Conservation (phyloP, 2,888 invertebrate genomes). For the Pterobdella sp. region DNA sequence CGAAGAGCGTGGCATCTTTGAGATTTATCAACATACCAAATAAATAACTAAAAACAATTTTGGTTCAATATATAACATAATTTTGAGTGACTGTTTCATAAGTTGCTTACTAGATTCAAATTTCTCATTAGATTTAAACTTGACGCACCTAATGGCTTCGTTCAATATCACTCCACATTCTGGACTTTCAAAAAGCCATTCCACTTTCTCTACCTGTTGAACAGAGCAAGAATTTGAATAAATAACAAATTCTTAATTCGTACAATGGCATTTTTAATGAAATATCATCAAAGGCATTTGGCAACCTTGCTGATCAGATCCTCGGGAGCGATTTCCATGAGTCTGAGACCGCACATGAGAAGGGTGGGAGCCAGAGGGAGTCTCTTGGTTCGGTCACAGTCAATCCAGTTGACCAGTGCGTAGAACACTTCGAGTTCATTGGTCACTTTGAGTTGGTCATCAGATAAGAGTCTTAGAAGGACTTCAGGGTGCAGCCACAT, state of each 20-base stretch:
- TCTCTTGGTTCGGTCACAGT: constrained; percentile 40
- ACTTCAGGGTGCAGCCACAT: constrained; percentile 29
- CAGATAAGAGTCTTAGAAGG: constrained; percentile 26
- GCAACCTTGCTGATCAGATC: constrained; percentile 40
- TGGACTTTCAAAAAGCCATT: constrained; percentile 36
- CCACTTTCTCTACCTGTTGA: constrained; percentile 37
- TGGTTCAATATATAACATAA: too few species aligned
- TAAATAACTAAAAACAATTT: too few species aligned
- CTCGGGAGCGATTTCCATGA: constrained; percentile 40
- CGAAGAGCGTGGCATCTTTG: constrained; percentile 23
- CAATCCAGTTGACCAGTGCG: constrained; percentile 43
- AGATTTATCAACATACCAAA: too few species aligned
- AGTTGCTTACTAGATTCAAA: too few species aligned
- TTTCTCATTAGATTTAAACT: not conserved
- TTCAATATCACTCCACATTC: constrained; percentile 27
- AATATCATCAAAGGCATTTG: too few species aligned
- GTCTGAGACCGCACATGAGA: constrained; percentile 39
- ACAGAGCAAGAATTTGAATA: not conserved
- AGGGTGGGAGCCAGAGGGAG: constrained; percentile 38
- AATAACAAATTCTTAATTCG: not conserved
- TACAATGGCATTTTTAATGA: too few species aligned
- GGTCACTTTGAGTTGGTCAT: constrained; percentile 30
- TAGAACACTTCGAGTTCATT: constrained; percentile 40
- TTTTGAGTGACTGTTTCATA: too few species aligned
- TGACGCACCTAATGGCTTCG: constrained; percentile 21